Evolutionary conservation across 2,113 vertebrate species (phyloP).

Genomic region (Thunnus maccoyii): DNA sequence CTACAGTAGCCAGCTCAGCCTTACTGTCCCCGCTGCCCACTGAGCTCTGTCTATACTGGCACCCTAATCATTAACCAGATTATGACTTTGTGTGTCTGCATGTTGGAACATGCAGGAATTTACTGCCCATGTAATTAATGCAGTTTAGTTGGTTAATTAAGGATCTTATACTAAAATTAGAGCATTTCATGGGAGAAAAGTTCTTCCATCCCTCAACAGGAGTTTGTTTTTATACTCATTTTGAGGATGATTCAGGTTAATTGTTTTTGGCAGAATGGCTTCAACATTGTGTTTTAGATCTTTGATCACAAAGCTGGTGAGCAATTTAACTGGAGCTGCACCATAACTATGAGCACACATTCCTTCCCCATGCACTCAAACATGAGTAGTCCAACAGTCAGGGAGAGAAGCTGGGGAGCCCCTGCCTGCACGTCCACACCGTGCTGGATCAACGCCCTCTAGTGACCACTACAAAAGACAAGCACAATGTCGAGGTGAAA

Average conservation of each 20-base stretch:
- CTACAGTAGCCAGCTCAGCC: conserved; percentile 79
- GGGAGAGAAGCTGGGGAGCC: conserved; percentile 48
- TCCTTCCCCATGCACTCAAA: conserved; percentile 70
- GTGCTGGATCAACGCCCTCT: conserved; percentile 82
- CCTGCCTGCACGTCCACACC: conserved; percentile 54
- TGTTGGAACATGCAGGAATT: conserved; percentile 29
- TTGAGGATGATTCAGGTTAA: conserved; percentile 25
- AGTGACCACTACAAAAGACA: conserved; percentile 76
- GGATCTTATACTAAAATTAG: background rate
- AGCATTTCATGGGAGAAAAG: conserved; percentile 6
- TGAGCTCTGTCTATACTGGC: conserved; percentile 71
- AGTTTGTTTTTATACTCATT: background rate
- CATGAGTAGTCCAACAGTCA: conserved; percentile 52
- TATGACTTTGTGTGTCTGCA: conserved; percentile 55
- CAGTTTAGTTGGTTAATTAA: conserved; percentile 16
- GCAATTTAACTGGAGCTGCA: conserved; percentile 53
- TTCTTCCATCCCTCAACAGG: background rate
- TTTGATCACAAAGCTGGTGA: conserved; percentile 44
- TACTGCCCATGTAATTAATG: conserved; percentile 2
- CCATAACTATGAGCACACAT: conserved; percentile 53
- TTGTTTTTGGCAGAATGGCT: background rate
- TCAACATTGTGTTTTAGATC: conserved; percentile 11
- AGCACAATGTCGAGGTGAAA: conserved; percentile 41
- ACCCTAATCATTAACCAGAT: conserved; percentile 75
- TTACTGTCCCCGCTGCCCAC: conserved; percentile 80